Percentiles rank a stretch among this genome's conserved stretches.
Evolutionary conservation across 2,888 invertebrate genomes (phyloP).

Genomic region (Drosophila nigricruria): DNA sequence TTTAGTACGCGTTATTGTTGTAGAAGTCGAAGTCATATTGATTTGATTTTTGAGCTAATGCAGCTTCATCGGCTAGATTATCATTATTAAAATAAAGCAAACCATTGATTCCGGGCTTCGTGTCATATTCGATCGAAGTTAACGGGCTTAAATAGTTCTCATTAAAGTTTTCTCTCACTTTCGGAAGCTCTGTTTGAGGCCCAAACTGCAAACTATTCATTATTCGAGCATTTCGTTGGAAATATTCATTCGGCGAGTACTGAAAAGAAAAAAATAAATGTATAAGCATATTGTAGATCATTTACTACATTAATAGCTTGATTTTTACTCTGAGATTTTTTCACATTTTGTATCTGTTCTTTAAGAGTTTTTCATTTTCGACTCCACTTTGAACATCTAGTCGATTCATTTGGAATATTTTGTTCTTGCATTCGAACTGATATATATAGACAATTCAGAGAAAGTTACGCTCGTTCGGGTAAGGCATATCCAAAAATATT

Average conservation of each 20-base stretch:
- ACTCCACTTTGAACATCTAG: neutral
- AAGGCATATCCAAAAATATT: too few relatives aligned
- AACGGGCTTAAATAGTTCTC: slow-evolving; percentile 16
- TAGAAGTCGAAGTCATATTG: slow-evolving; percentile 27
- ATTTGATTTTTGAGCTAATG: slow-evolving; percentile 4
- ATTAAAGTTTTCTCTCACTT: slow-evolving; percentile 1
- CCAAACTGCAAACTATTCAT: slow-evolving; percentile 14
- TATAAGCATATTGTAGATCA: neutral
- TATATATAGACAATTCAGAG: too few relatives aligned
- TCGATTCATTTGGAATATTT: neutral
- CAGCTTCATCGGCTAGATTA: neutral
- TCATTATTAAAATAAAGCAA: slow-evolving; percentile 9
- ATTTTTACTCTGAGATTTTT: too few relatives aligned
- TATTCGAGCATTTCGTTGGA: slow-evolving; percentile 45
- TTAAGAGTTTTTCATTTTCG: neutral
- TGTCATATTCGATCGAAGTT: slow-evolving; percentile 12
- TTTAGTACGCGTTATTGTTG: slow-evolving; percentile 40
- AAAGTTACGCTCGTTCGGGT: too few relatives aligned
- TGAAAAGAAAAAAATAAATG: slow-evolving; percentile 27
- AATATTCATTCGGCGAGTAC: slow-evolving; percentile 43
- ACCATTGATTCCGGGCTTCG: neutral
- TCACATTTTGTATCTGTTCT: too few relatives aligned
- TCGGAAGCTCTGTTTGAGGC: slow-evolving; percentile 1
- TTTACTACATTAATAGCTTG: neutral
- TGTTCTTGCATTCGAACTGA: too few relatives aligned